phyloP scores from a whole-genome alignment of 2,797 vertebrate species.

The Poeciliopsis presidionis region DNA sequence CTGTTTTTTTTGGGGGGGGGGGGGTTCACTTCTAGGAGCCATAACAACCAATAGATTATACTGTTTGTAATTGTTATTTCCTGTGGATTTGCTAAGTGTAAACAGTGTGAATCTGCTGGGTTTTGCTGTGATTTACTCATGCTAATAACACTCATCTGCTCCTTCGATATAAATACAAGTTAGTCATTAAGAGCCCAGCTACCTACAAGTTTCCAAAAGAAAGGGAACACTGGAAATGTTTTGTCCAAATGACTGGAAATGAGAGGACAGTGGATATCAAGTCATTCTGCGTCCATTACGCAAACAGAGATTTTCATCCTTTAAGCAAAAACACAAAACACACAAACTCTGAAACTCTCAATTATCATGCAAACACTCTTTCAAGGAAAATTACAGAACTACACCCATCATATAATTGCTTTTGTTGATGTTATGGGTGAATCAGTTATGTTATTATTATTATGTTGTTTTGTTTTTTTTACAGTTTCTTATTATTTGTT shows the following conservation, averaged over 20 bases:
- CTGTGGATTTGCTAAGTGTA: neutral
- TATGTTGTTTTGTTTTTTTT: neutral
- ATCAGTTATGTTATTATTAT: neutral
- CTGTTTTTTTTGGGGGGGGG: neutral
- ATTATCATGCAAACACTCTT: neutral
- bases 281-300: neutral
- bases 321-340: neutral
- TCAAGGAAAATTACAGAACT: neutral
- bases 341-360: neutral
- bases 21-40: neutral
- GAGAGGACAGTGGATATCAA: neutral
- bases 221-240: neutral
- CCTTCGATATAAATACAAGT: neutral
- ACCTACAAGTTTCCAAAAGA: neutral
- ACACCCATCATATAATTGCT: neutral
- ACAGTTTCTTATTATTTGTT: neutral
- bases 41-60: neutral
- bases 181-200: neutral
- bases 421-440: neutral
- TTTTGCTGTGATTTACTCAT: neutral
- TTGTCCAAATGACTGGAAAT: neutral
- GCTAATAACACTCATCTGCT: slow-evolving; percentile 2
- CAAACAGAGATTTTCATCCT: neutral
- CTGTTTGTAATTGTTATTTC: neutral
- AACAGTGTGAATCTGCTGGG: neutral